Percentiles rank a stretch among this genome's conserved stretches.
Evolutionary conservation across 2,797 vertebrate species (phyloP).

Genomic region (Parambassis ranga): DNA sequence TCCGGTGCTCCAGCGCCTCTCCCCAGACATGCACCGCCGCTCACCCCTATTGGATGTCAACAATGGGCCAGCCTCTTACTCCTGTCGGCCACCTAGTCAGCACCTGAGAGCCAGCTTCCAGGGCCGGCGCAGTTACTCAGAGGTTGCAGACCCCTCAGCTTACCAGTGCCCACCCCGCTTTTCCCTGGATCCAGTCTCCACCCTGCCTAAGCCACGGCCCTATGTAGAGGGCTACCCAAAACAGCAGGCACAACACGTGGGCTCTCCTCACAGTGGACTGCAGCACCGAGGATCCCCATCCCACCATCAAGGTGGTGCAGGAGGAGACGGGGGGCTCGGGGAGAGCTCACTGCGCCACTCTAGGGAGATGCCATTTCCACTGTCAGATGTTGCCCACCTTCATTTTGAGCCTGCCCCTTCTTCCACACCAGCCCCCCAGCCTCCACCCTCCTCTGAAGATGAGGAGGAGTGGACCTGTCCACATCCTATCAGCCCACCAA

Average conservation of each 20-base stretch:
- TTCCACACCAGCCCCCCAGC: constrained; percentile 75
- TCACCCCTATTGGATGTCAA: constrained; percentile 82
- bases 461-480: constrained; percentile 96
- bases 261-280: constrained; percentile 71
- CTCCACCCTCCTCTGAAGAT: constrained; percentile 89
- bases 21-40: constrained; percentile 86
- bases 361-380: constrained; percentile 82
- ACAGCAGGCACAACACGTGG: constrained; percentile 72
- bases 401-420: constrained; percentile 87
- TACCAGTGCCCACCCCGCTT: constrained; percentile 88
- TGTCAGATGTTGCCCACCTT: constrained; percentile 87
- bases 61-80: constrained; percentile 83
- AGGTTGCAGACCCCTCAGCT: constrained; percentile 89
- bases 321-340: constrained; percentile 68
- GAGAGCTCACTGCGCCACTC: constrained; percentile 77
- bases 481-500: constrained; percentile 85
- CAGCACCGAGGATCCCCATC: constrained; percentile 74
- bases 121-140: constrained; percentile 94
- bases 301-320: constrained; percentile 56
- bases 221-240: constrained; percentile 86
- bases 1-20: constrained; percentile 83
- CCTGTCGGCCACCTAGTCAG: constrained; percentile 88
- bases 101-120: constrained; percentile 95
- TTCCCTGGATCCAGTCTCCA: constrained; percentile 89
- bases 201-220: constrained; percentile 91